phyloP scores from a whole-genome alignment of 2,113 vertebrate species.

The Neoarius graeffei region DNA sequence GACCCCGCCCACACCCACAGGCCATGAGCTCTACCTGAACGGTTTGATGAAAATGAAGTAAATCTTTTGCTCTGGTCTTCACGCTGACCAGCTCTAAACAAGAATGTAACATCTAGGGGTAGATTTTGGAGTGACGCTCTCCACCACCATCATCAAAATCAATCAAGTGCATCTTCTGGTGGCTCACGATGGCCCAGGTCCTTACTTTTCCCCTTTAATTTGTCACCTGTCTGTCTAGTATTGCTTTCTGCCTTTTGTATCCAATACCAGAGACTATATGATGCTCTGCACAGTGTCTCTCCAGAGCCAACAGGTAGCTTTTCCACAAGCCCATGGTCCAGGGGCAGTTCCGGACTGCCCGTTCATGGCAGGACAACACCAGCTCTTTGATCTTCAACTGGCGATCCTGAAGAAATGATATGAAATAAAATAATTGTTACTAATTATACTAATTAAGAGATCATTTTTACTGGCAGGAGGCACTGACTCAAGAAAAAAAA shows the following conservation, averaged over 20 bases:
- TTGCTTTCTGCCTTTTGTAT: not conserved
- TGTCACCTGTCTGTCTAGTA: not conserved
- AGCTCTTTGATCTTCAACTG: conserved; percentile 91
- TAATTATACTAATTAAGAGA: not conserved
- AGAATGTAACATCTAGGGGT: not conserved
- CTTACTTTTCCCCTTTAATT: not conserved
- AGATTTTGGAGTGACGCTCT: not conserved
- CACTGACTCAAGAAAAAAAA: not conserved
- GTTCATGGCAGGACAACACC: conserved; percentile 87
- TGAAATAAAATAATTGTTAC: not conserved
- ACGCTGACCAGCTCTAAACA: not conserved
- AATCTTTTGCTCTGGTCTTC: not conserved
- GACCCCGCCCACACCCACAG: not conserved
- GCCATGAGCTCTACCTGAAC: not conserved
- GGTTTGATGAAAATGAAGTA: too few relatives aligned
- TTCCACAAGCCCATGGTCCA: conserved; percentile 96
- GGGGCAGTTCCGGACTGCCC: conserved; percentile 92
- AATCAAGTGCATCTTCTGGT: not conserved
- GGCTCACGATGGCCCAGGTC: not conserved
- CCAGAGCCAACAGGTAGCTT: conserved; percentile 87
- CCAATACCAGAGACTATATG: conserved; percentile 76
- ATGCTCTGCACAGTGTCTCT: conserved; percentile 87
- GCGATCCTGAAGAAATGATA: conserved; percentile 76
- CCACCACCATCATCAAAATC: not conserved
- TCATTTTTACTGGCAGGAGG: not conserved